Base-by-base conservation (phyloP, 2,888 invertebrate species). In the Xanthorhoe spadicearia region DNA sequence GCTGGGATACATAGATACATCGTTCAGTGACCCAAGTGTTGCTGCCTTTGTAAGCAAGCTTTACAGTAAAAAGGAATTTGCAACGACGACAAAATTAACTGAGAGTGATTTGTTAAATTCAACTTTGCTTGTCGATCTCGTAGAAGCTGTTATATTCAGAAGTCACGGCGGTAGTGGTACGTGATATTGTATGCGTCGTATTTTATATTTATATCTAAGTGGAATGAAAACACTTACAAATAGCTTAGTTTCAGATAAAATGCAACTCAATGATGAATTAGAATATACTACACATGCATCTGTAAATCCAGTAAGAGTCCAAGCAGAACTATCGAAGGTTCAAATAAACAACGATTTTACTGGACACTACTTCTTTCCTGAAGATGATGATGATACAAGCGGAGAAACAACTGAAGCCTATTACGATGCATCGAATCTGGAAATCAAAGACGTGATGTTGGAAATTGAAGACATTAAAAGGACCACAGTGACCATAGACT, bases 281-380 rank as follows among this genome's bases (percentile, higher is more conserved):
- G 80, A 74, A 64, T 70, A 71, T 48, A 74, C 71, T 66, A 76
- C 79, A 56, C 76, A 76, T 23, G 52, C 72, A 53, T 64, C 76
- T 43, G 81, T 88, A 3, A 85, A 74, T 64, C 86, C 89, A 8
- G 72, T 91, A 3, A 88, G 83, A 80, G 83, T 92, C 43, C 87
- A 88, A 74, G 88, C 90, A n/a, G 88, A 90, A 74, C 68, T 89
- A 19, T 85, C 86, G 18, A 83, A 86, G 81, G 68, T 86, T 1
- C 83, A 80, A 69, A 70, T 73, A 58, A 91, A 90, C 73, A 71
- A 77, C 28, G 88, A 91, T 56, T 89, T 89, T 64, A 88, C 90
- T 32, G 92, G 92, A 1, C 91, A 92, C 76, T 92, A 88, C 63
- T 93, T 93, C 75, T 92, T 92, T 65, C 92, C 92, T 56, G 92